Conservation (phyloP, 2,113 vertebrate species). For the Gallinago jamesoni region DNA sequence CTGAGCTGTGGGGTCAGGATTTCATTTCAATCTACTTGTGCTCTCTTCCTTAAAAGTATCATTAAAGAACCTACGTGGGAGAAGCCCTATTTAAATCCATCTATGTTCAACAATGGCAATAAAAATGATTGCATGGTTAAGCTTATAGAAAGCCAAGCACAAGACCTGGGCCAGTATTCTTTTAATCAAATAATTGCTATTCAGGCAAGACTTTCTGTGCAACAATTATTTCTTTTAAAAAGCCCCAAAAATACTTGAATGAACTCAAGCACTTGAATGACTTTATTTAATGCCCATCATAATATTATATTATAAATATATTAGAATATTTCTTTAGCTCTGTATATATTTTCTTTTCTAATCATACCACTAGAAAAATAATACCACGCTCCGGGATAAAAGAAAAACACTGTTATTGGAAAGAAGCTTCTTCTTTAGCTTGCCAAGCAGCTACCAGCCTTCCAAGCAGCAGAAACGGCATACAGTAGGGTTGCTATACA, state of each 20-base stretch:
- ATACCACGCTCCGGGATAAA: conserved; percentile 9
- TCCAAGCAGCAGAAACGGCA: conserved; percentile 36
- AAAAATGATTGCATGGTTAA: conserved; percentile 59
- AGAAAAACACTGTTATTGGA: conserved; percentile 53
- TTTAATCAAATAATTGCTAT: conserved; percentile 68
- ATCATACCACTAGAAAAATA: conserved; percentile 60
- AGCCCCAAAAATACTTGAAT: conserved; percentile 18
- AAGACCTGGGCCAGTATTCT: conserved; percentile 50
- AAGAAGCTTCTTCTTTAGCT: conserved; percentile 51
- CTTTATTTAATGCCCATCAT: conserved; percentile 36
- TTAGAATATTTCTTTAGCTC: conserved; percentile 47
- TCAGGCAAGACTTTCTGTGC: conserved; percentile 3
- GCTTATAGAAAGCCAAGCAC: conserved; percentile 29
- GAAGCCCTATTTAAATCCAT: conserved; percentile 38
- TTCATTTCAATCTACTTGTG: neutral
- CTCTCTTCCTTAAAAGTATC: neutral
- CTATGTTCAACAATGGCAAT: conserved; percentile 33
- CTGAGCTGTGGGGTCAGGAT: neutral
- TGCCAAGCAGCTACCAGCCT: conserved; percentile 55
- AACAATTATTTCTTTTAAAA: conserved; percentile 52
- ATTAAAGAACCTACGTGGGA: conserved; percentile 36
- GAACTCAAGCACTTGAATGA: conserved; percentile 30
- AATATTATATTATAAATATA: conserved; percentile 49
- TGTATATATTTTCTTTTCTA: conserved; percentile 49
- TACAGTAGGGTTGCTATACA: conserved; percentile 27